Evolutionary conservation across 2,113 vertebrate species (phyloP), one percentile per base, ranked within the genome.

Genomic region (Strix aluco): DNA sequence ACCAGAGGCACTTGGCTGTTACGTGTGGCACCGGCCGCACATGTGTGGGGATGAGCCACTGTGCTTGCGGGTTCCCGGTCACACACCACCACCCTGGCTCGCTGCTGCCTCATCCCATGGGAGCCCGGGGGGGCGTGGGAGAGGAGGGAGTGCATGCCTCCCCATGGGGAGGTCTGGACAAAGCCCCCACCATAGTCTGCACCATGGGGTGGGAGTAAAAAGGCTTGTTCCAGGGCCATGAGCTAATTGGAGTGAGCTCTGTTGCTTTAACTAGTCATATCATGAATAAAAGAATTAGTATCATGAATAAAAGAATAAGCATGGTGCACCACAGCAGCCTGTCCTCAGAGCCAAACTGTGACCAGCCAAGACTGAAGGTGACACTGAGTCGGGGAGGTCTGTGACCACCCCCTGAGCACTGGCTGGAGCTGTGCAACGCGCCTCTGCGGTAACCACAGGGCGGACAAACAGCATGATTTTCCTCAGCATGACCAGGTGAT

Each of bases 21-120:
- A 34, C 4, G 0, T 7, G 63, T 18, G 65, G 30, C 32, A 25
- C 30, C 0, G 0, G 5, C 57, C 4, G 7, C 74, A 54, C 38
- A 29, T 4, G 0, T 14, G n/a, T 21, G 11, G 46, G 67, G 11
- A 32, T 32, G 27, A 44, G 5, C 46, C 1, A 3, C 40, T 0
- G 1, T 14, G 79, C 74, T 30, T 74, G 11, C 0, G 1, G 42
- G 38, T 13, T 59, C 36, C 52, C n/a, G 8, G 29, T 34, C 14
- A 1, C 20, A 7, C 3, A 4, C 29, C 40, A 32, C 16, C 3
- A 3, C 58, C 63, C 42, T 73, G 42, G 29, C 51, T 47, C 7
- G 2, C 71, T 26, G 36, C 42, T 2, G 6, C 11, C 21, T 12
- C 13, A 2, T 40, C 42, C 34, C 8, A 1, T 0, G 4, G 5